Conservation (phyloP, 2,888 invertebrate genomes). For the Aphodius sticticus region DNA sequence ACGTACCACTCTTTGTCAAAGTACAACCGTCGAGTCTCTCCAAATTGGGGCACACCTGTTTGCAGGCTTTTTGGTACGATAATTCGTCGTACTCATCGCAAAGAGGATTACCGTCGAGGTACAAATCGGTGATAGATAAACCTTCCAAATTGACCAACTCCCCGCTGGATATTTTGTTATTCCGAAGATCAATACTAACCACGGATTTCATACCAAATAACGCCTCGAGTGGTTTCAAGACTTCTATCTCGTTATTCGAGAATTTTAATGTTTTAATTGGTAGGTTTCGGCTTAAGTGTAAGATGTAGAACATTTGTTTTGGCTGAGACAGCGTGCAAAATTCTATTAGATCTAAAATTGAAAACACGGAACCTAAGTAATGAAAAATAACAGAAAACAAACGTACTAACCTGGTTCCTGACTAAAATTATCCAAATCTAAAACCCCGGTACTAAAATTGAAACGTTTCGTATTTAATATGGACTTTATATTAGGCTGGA, state of each 20-base stretch:
- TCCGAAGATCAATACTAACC: constrained; percentile 42
- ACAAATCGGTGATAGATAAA: constrained; percentile 55
- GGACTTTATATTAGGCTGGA: constrained; percentile 58
- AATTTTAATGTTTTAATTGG: constrained; percentile 50
- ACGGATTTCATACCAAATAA: constrained; percentile 44
- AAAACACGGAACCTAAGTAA: neutral
- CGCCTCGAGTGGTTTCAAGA: constrained; percentile 53
- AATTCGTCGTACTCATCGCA: constrained; percentile 70
- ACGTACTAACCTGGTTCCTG: constrained; percentile 56
- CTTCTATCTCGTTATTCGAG: constrained; percentile 53
- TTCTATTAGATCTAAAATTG: constrained; percentile 51
- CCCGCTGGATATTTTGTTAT: constrained; percentile 39
- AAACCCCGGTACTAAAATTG: constrained; percentile 49
- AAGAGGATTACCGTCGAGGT: constrained; percentile 75
- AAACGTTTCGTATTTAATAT: constrained; percentile 56
- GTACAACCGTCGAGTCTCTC: constrained; percentile 54
- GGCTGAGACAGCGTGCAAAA: constrained; percentile 61
- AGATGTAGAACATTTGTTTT: constrained; percentile 61
- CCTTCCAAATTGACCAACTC: constrained; percentile 31
- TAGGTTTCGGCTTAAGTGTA: constrained; percentile 53
- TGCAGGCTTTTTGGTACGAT: constrained; percentile 67
- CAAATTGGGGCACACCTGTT: constrained; percentile 64
- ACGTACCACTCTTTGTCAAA: constrained; percentile 44
- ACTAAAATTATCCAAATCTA: constrained; percentile 60
- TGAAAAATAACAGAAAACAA: too few relatives aligned